Evolutionary conservation across 1,140 invertebrate genomes (phyloP).

Genomic region (Cryptotermes secundus): DNA sequence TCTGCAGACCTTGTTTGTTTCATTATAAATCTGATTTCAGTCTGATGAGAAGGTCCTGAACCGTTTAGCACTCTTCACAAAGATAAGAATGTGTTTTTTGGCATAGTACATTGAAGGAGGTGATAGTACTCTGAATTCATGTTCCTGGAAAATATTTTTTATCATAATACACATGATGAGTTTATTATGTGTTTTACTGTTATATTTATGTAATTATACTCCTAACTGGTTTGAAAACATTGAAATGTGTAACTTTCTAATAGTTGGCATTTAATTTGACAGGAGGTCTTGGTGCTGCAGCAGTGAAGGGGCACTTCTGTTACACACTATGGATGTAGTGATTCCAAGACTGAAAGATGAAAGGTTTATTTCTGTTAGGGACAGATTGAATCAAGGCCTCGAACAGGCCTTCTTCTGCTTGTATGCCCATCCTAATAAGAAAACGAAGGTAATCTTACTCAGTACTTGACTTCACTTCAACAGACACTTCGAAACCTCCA

Average conservation of each 20-base stretch:
- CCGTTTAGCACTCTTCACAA: not conserved
- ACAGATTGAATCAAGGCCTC: slow-evolving; percentile 68
- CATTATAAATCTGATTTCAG: not conserved
- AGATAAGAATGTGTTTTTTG: too few relatives aligned
- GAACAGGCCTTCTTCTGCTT: slow-evolving; percentile 90
- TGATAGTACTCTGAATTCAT: too few relatives aligned
- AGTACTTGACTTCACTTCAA: too few relatives aligned
- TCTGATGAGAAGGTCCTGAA: not conserved
- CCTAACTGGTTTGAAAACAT: not conserved
- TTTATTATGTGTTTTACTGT: too few relatives aligned
- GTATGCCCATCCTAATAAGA: slow-evolving; percentile 81
- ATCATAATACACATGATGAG: too few relatives aligned
- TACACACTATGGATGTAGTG: slow-evolving; percentile 73
- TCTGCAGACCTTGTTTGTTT: not conserved
- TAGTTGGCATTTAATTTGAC: slow-evolving; percentile 13
- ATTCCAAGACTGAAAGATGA: slow-evolving; percentile 63
- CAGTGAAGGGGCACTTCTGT: slow-evolving; percentile 72
- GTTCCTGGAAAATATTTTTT: too few relatives aligned
- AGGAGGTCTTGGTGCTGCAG: slow-evolving; percentile 72
- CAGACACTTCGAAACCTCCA: too few relatives aligned
- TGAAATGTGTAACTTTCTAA: not conserved
- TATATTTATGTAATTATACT: too few relatives aligned
- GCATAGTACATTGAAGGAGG: too few relatives aligned
- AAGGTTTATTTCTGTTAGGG: slow-evolving; percentile 48
- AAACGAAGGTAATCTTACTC: slow-evolving; percentile 55